Evolutionary conservation across 2,888 invertebrate genomes (phyloP), one percentile per base, ranked within the genome.

Genomic region (Zeuzera pyrina): DNA sequence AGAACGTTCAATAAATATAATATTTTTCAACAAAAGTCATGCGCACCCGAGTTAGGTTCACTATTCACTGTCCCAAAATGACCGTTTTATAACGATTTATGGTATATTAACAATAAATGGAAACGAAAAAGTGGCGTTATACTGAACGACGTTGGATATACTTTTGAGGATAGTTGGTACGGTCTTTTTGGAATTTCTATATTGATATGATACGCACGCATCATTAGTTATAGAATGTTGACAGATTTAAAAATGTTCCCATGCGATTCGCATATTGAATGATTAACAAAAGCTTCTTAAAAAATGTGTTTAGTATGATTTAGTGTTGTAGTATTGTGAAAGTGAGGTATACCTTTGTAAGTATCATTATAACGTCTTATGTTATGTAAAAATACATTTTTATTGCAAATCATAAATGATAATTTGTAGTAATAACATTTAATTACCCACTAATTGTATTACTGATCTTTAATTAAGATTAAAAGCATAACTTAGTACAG

Each of bases 61-160:
- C 64, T 58, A 72, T 77, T 73, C 67, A 73, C 52, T 52, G 60
- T 61, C 58, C 53, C 52, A 66, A 57, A 60, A 57, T 67, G 71
- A 62, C 70, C 73, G 73, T 79, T 79, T 74, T 69, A 67, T 63
- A 60, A 77, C 66, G 74, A 83, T 83, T 81, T 83, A 83, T 83
- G 70, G 79, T 77, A 71, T 83, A 81, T 78, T 78, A 72, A 79
- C 79, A 78, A 81, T 76, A 71, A 74, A 70, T 67, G 69, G 60
- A 60, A 59, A 63, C n/a, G 53, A 65, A 66, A 61, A 59, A 41
- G 31, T 34, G 33, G 38, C 37, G 39, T 44, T 44, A 40, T 42
- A 39, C 35, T 42, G 40, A 40, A 45, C 59, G 53, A 55, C n/a
- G 55, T 54, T 46, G 49, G 49, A 56, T 49, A 53, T 50, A n/a